Evolutionary conservation across 2,888 invertebrate genomes (phyloP).

Genomic region (Caenorhabditis japonica): DNA sequence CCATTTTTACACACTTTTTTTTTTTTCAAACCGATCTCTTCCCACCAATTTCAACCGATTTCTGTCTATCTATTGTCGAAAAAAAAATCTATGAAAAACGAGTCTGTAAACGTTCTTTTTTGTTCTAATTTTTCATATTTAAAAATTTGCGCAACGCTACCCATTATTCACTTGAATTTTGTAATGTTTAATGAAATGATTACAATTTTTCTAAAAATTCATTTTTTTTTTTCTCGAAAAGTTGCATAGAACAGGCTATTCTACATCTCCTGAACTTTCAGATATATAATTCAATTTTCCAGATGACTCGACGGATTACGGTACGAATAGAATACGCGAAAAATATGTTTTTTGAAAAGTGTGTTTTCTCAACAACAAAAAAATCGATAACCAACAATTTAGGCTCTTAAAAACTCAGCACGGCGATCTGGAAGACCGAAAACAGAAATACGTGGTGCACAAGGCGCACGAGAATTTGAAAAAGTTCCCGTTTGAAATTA

Average conservation of each 20-base stretch:
- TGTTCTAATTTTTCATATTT: too few species aligned
- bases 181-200: too few species aligned
- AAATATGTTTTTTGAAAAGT: conserved; percentile 69
- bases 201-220: too few species aligned
- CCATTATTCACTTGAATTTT: too few species aligned
- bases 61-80: not conserved
- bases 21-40: not conserved
- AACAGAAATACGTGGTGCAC: conserved; percentile 59
- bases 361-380: not conserved
- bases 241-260: not conserved
- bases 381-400: not conserved
- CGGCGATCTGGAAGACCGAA: conserved; percentile 58
- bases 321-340: conserved; percentile 62
- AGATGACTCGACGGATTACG: conserved; percentile 58
- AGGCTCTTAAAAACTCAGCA: conserved; percentile 66
- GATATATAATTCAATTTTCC: not conserved
- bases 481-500: conserved; percentile 68
- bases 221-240: not conserved
- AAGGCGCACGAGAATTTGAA: conserved; percentile 70
- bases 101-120: too few species aligned
- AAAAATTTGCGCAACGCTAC: too few species aligned
- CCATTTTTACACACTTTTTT: not conserved
- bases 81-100: too few species aligned
- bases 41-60: conserved; percentile 4
- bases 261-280: not conserved